Conservation (phyloP, 2,113 vertebrate genomes). For the Cettia cetti region DNA sequence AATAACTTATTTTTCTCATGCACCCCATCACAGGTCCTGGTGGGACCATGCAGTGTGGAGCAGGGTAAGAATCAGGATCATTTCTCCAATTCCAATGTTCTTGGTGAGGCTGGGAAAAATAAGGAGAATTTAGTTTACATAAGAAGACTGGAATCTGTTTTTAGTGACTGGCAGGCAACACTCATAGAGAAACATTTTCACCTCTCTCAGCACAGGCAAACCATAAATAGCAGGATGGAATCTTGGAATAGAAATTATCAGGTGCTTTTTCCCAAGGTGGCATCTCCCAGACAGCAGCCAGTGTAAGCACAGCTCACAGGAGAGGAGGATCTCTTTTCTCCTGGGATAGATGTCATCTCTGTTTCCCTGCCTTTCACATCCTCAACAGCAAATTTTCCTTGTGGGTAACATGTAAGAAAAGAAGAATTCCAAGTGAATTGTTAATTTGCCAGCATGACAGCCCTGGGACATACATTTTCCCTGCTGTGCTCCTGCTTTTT, state of each 20-base stretch:
- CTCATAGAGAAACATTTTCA: neutral
- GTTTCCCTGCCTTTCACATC: neutral
- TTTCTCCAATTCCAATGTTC: neutral
- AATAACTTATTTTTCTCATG: neutral
- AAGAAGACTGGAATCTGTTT: neutral
- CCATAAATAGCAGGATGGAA: neutral
- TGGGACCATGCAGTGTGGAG: neutral
- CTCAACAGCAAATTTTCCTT: neutral
- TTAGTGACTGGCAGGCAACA: neutral
- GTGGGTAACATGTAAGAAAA: neutral
- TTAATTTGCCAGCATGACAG: neutral
- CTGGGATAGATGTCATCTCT: neutral
- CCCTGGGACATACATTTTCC: neutral
- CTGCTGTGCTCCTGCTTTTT: neutral
- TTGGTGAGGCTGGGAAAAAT: neutral
- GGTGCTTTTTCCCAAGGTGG: neutral
- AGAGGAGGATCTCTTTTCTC: neutral
- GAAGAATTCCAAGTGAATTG: neutral
- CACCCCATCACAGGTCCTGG: neutral
- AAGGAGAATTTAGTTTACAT: neutral
- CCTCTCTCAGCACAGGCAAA: neutral
- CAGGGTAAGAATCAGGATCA: neutral
- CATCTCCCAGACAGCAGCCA: neutral
- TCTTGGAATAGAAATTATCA: neutral
- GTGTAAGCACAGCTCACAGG: neutral